phyloP scores from a whole-genome alignment of 2,888 invertebrate species.

The Galeruca laticollis region DNA sequence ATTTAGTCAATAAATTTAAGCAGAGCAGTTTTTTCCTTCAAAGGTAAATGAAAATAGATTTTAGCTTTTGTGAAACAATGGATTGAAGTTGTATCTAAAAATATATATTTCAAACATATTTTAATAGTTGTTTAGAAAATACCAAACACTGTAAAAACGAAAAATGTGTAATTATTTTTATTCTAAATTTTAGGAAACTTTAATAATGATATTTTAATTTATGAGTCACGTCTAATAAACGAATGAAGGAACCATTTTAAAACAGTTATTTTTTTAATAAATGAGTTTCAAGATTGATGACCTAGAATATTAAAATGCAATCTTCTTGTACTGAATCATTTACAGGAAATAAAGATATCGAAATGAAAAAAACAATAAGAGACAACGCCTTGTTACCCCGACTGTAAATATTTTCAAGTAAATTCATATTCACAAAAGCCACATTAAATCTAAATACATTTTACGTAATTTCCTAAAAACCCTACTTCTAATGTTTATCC shows the following conservation, averaged over 20 bases:
- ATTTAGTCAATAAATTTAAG: background rate
- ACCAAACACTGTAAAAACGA: background rate
- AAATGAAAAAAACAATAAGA: constrained; percentile 18
- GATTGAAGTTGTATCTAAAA: background rate
- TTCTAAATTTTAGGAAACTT: background rate
- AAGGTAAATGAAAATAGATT: background rate
- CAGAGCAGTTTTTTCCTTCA: constrained; percentile 4
- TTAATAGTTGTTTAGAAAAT: no score
- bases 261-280: background rate
- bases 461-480: constrained; percentile 19
- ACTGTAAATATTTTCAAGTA: constrained; percentile 27
- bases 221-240: background rate
- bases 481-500: constrained; percentile 15
- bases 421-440: constrained; percentile 23
- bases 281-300: background rate
- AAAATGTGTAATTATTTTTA: background rate
- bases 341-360: background rate
- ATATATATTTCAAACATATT: no score
- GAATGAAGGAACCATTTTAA: background rate
- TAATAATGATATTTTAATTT: background rate
- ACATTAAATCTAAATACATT: constrained; percentile 17
- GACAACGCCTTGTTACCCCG: constrained; percentile 41
- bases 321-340: background rate
- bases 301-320: constrained; percentile 1
- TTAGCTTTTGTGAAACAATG: constrained; percentile 1